Evolutionary conservation across 1,140 invertebrate genomes (phyloP).

Genomic region (Euwallacea fornicatus): DNA sequence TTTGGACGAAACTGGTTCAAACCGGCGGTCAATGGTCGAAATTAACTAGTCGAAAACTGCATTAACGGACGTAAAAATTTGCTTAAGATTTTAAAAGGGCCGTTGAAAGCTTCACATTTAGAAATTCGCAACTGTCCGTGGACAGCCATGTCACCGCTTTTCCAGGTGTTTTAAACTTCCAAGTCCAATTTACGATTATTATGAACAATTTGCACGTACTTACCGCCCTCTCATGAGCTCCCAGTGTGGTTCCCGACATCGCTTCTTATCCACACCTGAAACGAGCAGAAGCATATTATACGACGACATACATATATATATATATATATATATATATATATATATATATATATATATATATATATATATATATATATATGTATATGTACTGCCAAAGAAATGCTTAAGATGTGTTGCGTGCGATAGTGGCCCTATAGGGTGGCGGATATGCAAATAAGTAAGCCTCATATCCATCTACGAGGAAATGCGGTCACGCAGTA

Average conservation of each 20-base stretch:
- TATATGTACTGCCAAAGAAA: not conserved
- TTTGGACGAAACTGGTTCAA: too few species aligned
- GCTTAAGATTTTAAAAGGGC: too few species aligned
- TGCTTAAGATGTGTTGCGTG: constrained; percentile 1
- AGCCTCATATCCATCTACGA: not conserved
- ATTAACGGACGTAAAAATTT: too few species aligned
- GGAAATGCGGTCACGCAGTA: not conserved
- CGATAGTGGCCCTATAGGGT: not conserved
- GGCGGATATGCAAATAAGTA: not conserved
- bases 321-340: too few species aligned
- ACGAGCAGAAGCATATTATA: not conserved
- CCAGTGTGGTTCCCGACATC: constrained; percentile 3
- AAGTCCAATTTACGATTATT: not conserved
- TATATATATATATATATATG: too few species aligned
- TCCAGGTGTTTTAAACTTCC: not conserved
- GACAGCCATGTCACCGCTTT: not conserved
- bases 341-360: too few species aligned
- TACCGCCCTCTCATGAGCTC: constrained; percentile 11
- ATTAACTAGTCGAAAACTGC: too few species aligned
- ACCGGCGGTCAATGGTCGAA: too few species aligned
- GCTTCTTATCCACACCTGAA: constrained; percentile 7
- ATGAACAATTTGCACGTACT: constrained; percentile 6
- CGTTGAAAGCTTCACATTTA: too few species aligned
- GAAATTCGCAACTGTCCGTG: not conserved
- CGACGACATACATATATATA: not conserved